A percentile compares a stretch with the other conserved stretches of the same genome.
Conservation (phyloP, 2,797 vertebrate genomes). For the Rhadinocentrus ornatus region DNA sequence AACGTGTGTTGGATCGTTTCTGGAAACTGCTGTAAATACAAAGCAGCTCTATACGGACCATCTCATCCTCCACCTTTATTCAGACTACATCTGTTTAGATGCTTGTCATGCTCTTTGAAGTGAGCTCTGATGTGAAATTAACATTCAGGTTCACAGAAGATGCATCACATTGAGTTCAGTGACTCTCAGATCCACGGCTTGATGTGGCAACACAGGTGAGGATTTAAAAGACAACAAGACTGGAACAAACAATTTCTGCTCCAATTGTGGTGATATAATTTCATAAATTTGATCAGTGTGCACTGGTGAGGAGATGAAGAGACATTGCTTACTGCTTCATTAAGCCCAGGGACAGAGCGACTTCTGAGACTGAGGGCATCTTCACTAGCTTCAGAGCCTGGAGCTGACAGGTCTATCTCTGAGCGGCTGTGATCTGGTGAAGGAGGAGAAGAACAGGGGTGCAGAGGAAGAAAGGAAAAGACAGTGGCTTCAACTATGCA, state of each 20-base stretch:
- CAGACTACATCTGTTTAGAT: conserved; percentile 61
- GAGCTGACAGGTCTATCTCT: conserved; percentile 90
- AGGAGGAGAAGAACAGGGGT: background rate
- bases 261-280: conserved; percentile 6
- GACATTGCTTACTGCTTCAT: conserved; percentile 85
- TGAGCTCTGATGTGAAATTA: conserved; percentile 64
- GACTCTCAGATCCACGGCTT: conserved; percentile 26
- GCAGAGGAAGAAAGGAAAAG: conserved; percentile 1
- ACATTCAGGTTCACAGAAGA: conserved; percentile 55
- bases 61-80: conserved; percentile 64
- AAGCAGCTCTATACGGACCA: conserved; percentile 34
- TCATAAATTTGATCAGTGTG: conserved; percentile 4
- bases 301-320: background rate
- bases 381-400: conserved; percentile 85
- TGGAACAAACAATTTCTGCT: conserved; percentile 1
- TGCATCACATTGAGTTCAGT: conserved; percentile 16
- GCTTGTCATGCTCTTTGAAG: conserved; percentile 68
- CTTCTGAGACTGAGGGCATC: conserved; percentile 86
- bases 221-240: background rate
- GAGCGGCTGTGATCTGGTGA: conserved; percentile 89
- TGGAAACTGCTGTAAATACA: conserved; percentile 34
- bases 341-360: conserved; percentile 91
- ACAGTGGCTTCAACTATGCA: conserved; percentile 22
- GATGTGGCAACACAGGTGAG: conserved; percentile 1
- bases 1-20: conserved; percentile 18